Evolutionary conservation across 2,797 vertebrate species (phyloP).

Genomic region (Chaunax sp.): DNA sequence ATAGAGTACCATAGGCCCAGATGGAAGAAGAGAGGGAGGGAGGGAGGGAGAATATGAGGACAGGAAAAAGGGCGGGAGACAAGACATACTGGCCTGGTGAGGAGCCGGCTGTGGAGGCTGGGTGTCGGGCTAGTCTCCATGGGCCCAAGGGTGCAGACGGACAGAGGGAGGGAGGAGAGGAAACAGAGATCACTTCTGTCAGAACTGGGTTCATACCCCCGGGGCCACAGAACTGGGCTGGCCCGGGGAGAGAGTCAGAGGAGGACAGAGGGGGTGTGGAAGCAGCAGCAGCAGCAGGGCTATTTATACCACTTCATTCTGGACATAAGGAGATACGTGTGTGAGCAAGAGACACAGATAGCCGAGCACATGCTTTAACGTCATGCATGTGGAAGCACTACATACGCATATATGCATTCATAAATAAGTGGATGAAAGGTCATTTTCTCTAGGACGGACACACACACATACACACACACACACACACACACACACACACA

Average conservation of each 20-base stretch:
- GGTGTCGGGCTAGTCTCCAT: conserved; percentile 57
- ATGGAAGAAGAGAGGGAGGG: conserved; percentile 36
- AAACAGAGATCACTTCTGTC: conserved; percentile 77
- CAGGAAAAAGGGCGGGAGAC: conserved; percentile 51
- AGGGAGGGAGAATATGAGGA: conserved; percentile 36
- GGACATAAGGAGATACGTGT: conserved; percentile 50
- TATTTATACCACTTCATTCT: conserved; percentile 75
- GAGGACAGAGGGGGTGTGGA: neutral
- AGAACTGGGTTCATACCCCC: conserved; percentile 81
- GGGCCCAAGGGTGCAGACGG: conserved; percentile 64
- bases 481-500: no score
- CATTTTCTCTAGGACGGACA: conserved; percentile 54
- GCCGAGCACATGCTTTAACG: conserved; percentile 30
- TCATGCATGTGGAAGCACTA: conserved; percentile 14
- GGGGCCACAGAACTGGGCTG: conserved; percentile 76
- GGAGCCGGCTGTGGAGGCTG: conserved; percentile 52
- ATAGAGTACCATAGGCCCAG: conserved; percentile 31
- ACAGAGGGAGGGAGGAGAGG: conserved; percentile 53
- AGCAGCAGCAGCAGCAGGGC: neutral
- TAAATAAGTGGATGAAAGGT: conserved; percentile 66
- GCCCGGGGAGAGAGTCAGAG: conserved; percentile 61
- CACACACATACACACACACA: no score
- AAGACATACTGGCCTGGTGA: conserved; percentile 56
- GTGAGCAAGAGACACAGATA: conserved; percentile 8
- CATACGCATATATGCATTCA: conserved; percentile 42